These are phyloP conservation scores for Drosophila melanocephala DNA, from an alignment of 2,888 invertebrate genomes.

Conservation along the genomic window DNA sequence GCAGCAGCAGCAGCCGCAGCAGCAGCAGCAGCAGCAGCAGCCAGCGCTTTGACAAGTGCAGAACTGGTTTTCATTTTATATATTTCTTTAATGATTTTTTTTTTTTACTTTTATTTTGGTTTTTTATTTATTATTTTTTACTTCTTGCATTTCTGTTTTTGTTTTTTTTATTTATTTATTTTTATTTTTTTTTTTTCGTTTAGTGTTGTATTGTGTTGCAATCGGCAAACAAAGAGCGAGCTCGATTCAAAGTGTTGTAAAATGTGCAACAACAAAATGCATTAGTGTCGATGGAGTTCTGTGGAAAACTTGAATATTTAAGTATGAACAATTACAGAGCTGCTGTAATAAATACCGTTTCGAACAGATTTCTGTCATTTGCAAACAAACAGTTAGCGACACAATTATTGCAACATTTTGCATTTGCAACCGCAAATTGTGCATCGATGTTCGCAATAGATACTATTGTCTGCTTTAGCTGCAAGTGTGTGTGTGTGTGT, in stretches of 20 bases:
- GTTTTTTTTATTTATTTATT: neutral
- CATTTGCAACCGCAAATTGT: slow-evolving; percentile 4
- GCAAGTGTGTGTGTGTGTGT: neutral
- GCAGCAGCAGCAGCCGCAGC: slow-evolving; percentile 30
- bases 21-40: slow-evolving; percentile 23
- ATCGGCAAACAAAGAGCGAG: slow-evolving; percentile 11
- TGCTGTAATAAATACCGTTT: neutral
- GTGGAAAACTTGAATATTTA: neutral
- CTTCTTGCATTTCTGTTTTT: neutral
- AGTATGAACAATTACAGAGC: neutral
- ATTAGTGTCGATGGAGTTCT: neutral
- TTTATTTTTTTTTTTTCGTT: neutral
- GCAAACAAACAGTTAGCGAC: neutral
- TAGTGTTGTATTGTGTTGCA: slow-evolving; percentile 3
- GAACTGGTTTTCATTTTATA: slow-evolving; percentile 40
- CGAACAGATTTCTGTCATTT: neutral
- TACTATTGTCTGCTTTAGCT: slow-evolving; percentile 8
- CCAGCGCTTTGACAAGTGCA: slow-evolving; percentile 40
- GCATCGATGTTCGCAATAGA: slow-evolving; percentile 18
- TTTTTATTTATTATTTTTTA: slow-evolving; percentile 2
- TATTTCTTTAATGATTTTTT: slow-evolving; percentile 3
- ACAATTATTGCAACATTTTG: slow-evolving; percentile 14
- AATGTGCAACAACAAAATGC: neutral
- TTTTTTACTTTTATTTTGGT: neutral
- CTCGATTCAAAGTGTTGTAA: slow-evolving; percentile 8